Conservation (phyloP, 2,797 vertebrate genomes). For the Rhinatrema bivittatum region DNA sequence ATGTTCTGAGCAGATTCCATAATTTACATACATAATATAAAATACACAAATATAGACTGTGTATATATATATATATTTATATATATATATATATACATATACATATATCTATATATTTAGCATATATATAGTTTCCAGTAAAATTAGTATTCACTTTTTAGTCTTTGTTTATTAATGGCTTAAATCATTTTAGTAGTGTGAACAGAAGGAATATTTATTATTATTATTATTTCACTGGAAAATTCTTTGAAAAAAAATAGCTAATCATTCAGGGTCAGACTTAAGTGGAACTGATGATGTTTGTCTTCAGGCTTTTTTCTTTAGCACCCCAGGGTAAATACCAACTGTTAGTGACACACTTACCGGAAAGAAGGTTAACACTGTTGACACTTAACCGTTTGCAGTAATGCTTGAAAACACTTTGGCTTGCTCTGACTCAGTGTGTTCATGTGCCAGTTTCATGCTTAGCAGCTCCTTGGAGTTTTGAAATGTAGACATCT, state of each 20-base stretch:
- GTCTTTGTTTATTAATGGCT: too few species aligned
- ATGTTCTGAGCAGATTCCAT: too few species aligned
- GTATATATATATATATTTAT: too few species aligned
- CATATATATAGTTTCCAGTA: too few species aligned
- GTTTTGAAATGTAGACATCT: constrained; percentile 13
- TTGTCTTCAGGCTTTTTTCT: constrained; percentile 32
- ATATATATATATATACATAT: too few species aligned
- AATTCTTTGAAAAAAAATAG: constrained; percentile 29
- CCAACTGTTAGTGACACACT: constrained; percentile 30
- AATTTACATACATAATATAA: too few species aligned
- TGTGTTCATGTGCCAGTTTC: neutral
- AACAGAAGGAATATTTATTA: constrained; percentile 11
- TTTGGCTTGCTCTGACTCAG: constrained; percentile 19
- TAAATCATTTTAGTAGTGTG: neutral
- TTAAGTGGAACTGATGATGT: constrained; percentile 37
- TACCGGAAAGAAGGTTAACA: constrained; percentile 39
- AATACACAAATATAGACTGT: too few species aligned
- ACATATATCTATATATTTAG: too few species aligned
- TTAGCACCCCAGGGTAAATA: constrained; percentile 35
- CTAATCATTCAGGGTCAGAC: constrained; percentile 23
- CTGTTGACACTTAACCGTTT: constrained; percentile 26
- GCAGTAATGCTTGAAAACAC: neutral
- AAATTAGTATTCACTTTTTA: too few species aligned
- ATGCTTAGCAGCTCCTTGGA: constrained; percentile 2
- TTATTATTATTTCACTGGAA: constrained; percentile 22